These are phyloP conservation scores for Rhagonycha fulva DNA, from an alignment of 2,888 invertebrate genomes.

Conservation along the genomic window DNA sequence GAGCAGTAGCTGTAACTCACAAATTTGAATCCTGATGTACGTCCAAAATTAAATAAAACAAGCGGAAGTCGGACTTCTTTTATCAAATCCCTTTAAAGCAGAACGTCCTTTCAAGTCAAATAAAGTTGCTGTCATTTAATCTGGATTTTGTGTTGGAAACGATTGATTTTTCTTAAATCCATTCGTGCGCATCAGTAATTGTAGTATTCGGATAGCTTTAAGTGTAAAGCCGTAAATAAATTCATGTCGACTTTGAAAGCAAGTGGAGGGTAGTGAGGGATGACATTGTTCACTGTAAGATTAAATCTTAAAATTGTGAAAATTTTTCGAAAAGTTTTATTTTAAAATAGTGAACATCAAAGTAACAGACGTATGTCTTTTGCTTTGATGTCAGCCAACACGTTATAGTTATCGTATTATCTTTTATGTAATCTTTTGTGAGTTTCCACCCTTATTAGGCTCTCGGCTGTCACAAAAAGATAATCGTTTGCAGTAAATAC, in stretches of 20 bases:
- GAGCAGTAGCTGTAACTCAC: neutral
- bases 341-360: neutral
- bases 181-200: neutral
- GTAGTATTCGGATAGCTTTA: too few species aligned
- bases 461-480: neutral
- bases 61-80: too few species aligned
- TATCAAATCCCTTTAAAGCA: too few species aligned
- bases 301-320: neutral
- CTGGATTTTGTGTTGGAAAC: too few species aligned
- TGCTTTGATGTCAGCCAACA: neutral
- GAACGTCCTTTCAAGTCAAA: too few species aligned
- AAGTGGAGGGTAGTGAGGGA: too few species aligned
- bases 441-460: constrained; percentile 1
- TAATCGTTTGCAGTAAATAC: neutral
- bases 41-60: too few species aligned
- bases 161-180: neutral
- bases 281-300: too few species aligned
- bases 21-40: neutral
- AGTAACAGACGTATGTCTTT: neutral
- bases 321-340: neutral
- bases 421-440: constrained; percentile 3
- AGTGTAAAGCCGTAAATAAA: too few species aligned
- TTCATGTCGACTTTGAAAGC: too few species aligned
- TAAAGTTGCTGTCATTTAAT: too few species aligned
- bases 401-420: neutral